phyloP scores from a whole-genome alignment of 2,113 vertebrate species.

The Psephotus haematonotus region DNA sequence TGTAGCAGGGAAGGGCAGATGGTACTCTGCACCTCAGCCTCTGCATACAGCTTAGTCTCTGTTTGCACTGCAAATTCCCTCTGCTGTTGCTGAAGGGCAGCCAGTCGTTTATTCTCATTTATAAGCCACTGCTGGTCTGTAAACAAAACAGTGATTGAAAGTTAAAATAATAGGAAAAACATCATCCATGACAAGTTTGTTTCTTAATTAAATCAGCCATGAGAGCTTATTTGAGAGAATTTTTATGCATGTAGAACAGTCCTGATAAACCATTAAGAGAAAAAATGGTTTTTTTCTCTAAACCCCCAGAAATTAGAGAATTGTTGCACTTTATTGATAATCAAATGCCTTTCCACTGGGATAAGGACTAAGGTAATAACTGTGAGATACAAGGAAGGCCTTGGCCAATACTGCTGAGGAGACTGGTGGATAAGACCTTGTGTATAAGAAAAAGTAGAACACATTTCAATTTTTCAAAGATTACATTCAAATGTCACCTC shows the following conservation, averaged over 20 bases:
- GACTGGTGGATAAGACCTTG: not conserved
- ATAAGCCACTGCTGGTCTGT: slow-evolving; percentile 88
- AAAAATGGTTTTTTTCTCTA: not conserved
- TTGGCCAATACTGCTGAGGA: not conserved
- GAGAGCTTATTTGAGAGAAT: not conserved
- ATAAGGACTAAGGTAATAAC: not conserved
- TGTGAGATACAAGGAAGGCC: not conserved
- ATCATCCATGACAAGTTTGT: not conserved
- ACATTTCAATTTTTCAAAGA: not conserved
- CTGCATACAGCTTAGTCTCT: slow-evolving; percentile 57
- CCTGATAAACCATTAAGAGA: not conserved
- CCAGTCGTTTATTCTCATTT: slow-evolving; percentile 79
- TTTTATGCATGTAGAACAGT: not conserved
- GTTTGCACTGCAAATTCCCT: slow-evolving; percentile 80
- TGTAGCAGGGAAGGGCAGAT: slow-evolving; percentile 37
- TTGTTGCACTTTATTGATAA: not conserved
- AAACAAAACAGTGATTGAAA: slow-evolving; percentile 49
- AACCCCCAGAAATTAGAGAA: not conserved
- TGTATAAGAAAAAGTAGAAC: not conserved
- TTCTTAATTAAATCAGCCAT: not conserved
- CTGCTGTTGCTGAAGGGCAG: slow-evolving; percentile 66
- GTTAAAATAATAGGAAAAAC: not conserved
- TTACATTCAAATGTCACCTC: not conserved
- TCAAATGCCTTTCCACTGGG: not conserved
- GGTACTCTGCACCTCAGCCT: slow-evolving; percentile 58